Percentiles rank a stretch among this genome's conserved stretches.
These are phyloP conservation scores for Acromyrmex echinatior DNA, from an alignment of 1,140 invertebrate species.

Conservation along the genomic window DNA sequence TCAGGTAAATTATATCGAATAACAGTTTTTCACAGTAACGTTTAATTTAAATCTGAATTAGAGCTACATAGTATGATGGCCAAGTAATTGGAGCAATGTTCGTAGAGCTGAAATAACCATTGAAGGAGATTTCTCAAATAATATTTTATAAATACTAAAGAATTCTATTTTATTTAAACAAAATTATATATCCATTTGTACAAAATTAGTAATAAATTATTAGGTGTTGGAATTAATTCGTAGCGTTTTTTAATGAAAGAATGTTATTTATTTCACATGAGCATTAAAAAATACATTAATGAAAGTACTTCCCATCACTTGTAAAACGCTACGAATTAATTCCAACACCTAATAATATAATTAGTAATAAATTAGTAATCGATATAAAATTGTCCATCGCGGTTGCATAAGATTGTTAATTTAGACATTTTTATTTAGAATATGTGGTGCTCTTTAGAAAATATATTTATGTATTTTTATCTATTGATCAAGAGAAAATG, in stretches of 20 bases:
- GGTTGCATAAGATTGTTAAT: not conserved
- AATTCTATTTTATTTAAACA: not conserved
- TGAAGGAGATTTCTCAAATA: not conserved
- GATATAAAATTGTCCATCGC: not conserved
- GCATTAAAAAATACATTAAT: too few relatives aligned
- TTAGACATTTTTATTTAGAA: not conserved
- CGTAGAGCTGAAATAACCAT: not conserved
- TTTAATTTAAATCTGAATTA: conserved; percentile 19
- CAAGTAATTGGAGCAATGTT: conserved; percentile 13
- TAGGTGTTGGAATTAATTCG: too few relatives aligned
- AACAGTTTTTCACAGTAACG: not conserved
- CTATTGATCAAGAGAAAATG: not conserved
- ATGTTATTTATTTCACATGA: too few relatives aligned
- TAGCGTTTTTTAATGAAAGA: too few relatives aligned
- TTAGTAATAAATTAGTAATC: conserved; percentile 20
- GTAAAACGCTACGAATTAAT: too few relatives aligned
- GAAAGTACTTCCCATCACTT: too few relatives aligned
- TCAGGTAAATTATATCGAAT: not conserved
- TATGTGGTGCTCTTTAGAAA: not conserved
- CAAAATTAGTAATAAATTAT: conserved; percentile 14
- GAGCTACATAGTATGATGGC: not conserved
- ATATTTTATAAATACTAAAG: not conserved
- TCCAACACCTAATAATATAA: too few relatives aligned
- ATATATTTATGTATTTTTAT: not conserved
- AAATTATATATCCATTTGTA: not conserved